Evolutionary conservation across 2,113 vertebrate species (phyloP).

Genomic region (Neolamprologus ventralis): DNA sequence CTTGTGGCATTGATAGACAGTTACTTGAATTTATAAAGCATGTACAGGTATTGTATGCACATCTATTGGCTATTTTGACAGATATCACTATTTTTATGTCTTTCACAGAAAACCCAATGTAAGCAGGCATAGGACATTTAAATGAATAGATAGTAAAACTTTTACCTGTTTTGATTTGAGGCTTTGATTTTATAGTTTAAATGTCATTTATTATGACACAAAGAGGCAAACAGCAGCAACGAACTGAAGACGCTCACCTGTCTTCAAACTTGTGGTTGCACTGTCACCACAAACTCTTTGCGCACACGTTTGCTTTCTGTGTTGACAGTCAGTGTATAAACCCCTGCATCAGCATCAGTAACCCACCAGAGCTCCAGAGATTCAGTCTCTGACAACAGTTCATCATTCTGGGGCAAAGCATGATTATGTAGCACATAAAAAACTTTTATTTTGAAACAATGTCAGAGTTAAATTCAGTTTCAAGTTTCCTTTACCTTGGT

Average conservation of each 20-base stretch:
- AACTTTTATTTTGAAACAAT: background rate
- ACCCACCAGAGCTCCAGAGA: conserved; percentile 39
- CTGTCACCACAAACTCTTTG: conserved; percentile 27
- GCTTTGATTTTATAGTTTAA: background rate
- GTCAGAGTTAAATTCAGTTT: background rate
- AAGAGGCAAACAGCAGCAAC: background rate
- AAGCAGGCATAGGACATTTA: background rate
- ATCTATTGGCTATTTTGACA: background rate
- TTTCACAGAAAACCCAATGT: background rate
- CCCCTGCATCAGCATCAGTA: conserved; percentile 27
- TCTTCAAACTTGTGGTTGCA: conserved; percentile 3
- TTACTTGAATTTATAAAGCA: background rate
- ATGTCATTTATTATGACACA: background rate
- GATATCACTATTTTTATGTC: background rate
- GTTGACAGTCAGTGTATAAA: conserved; percentile 45
- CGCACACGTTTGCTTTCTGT: background rate
- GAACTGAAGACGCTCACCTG: conserved; percentile 13
- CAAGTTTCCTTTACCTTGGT: conserved; percentile 31
- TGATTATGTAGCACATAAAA: background rate
- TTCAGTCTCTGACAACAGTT: conserved; percentile 4
- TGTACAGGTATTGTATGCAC: background rate
- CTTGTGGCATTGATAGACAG: background rate
- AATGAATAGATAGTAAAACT: background rate
- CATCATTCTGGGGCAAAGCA: conserved; percentile 35
- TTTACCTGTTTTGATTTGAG: conserved; percentile 27